Conservation (phyloP, 2,888 invertebrate genomes). For the Tipula confusa region DNA sequence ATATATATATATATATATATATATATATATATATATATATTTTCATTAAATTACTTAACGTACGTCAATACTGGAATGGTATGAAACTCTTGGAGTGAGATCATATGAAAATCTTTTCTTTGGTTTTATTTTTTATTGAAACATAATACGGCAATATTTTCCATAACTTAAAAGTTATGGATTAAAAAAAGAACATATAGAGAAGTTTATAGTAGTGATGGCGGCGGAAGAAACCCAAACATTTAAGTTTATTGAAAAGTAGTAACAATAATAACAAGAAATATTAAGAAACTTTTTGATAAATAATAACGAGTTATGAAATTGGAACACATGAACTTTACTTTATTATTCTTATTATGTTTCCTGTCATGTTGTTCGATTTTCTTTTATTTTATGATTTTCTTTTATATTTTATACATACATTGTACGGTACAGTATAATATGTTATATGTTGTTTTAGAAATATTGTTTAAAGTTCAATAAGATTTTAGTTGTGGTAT, state of each 20-base stretch:
- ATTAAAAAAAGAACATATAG: not conserved
- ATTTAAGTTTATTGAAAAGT: not conserved
- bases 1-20: too few species aligned
- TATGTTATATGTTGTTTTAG: not conserved
- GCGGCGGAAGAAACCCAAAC: not conserved
- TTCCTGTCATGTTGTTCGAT: constrained; percentile 20
- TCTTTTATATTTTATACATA: not conserved
- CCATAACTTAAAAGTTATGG: constrained; percentile 3
- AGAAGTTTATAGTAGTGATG: not conserved
- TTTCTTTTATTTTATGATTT: not conserved
- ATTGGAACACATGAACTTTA: constrained; percentile 25
- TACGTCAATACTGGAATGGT: not conserved
- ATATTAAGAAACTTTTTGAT: constrained; percentile 15
- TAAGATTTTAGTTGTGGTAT: not conserved
- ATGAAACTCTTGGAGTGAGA: not conserved
- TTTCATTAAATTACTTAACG: too few species aligned
- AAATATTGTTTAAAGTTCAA: constrained; percentile 4
- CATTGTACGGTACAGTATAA: not conserved
- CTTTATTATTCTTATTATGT: constrained; percentile 25
- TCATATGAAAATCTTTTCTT: not conserved
- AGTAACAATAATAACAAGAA: not conserved
- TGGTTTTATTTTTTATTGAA: not conserved
- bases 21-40: too few species aligned
- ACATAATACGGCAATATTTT: constrained; percentile 3
- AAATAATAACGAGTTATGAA: constrained; percentile 25